Evolutionary conservation across 2,113 vertebrate species (phyloP), one percentile per base, ranked within the genome.

Genomic region (Aythya baeri): DNA sequence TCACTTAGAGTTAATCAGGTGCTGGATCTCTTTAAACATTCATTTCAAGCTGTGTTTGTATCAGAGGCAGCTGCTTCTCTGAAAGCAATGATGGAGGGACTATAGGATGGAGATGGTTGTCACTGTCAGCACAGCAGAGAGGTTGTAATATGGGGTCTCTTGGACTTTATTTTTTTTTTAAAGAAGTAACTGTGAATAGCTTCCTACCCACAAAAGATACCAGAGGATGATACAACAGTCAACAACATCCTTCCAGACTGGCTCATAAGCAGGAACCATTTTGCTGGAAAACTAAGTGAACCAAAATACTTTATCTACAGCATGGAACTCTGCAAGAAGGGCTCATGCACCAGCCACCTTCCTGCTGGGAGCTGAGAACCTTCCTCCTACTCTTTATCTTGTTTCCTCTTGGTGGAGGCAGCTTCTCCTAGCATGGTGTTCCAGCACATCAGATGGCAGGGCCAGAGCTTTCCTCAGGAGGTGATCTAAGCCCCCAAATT

Each of bases 341-440:
- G 46, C 22, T n/a, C 2, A 0, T 54, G 66, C 49, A 5, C 43
- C 1, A 3, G 55, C 38, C 0, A 6, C 52, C 85, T 83, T 91
- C 89, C 86, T 86, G 85, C 88, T 26, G 84, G 23, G 26, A 36
- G n/a, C 73, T 1, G 20, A 78, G 80, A 70, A 13, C 68, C 89
- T 94, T 87, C 84, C 77, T 91, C 62, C 17, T 23, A 11, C 74
- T 71, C 77, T 57, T 91, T 82, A 74, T 89, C 85, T 73, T 58
- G 9, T 29, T 94, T 83, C 85, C 80, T 90, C 62, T 67, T 52
- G 52, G 50, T 62, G 93, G 86, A 62, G 86, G 74, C 31, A 11
- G 44, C 50, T 87, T 77, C 81, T 93, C 77, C 44, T 49, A 21
- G 83, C 2, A 0, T 22, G 38, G 67, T 2, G 1, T 17, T 57